phyloP scores from a whole-genome alignment of 2,888 invertebrate species.

The Octodonta nipae region DNA sequence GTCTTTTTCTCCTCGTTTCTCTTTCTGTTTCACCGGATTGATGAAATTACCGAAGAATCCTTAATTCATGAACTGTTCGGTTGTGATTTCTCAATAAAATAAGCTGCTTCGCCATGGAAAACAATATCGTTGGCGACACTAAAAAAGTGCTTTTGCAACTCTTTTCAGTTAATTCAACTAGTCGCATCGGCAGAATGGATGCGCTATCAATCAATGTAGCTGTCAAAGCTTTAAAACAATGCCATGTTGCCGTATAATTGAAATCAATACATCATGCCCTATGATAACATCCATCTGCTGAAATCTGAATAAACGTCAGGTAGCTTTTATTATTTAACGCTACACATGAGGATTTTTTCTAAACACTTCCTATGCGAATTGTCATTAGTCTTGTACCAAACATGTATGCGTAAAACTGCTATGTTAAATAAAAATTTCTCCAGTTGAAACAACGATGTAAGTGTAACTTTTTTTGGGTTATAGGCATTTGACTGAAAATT shows the following conservation, averaged over 20 bases:
- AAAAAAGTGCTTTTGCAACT: slow-evolving; percentile 23
- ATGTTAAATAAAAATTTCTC: too few species aligned
- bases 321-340: too few species aligned
- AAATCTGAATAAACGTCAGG: slow-evolving; percentile 24
- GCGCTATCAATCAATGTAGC: slow-evolving; percentile 36
- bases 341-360: too few species aligned
- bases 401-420: too few species aligned
- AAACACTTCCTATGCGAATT: too few species aligned
- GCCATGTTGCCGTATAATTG: slow-evolving; percentile 37
- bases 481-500: too few species aligned
- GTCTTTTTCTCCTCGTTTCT: too few species aligned
- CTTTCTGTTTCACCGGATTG: too few species aligned
- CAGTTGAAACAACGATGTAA: too few species aligned
- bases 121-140: slow-evolving; percentile 13
- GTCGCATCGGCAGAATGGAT: slow-evolving; percentile 27
- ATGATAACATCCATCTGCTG: slow-evolving; percentile 26
- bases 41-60: too few species aligned
- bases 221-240: slow-evolving; percentile 35
- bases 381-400: too few species aligned
- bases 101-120: slow-evolving; percentile 5
- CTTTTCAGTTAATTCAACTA: slow-evolving; percentile 24
- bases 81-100: slow-evolving; percentile 29
- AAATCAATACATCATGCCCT: slow-evolving; percentile 33
- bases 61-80: slow-evolving; percentile 25
- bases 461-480: too few species aligned